Evolutionary conservation across 2,888 invertebrate genomes (phyloP).

Genomic region (Bruchidius siliquastri): DNA sequence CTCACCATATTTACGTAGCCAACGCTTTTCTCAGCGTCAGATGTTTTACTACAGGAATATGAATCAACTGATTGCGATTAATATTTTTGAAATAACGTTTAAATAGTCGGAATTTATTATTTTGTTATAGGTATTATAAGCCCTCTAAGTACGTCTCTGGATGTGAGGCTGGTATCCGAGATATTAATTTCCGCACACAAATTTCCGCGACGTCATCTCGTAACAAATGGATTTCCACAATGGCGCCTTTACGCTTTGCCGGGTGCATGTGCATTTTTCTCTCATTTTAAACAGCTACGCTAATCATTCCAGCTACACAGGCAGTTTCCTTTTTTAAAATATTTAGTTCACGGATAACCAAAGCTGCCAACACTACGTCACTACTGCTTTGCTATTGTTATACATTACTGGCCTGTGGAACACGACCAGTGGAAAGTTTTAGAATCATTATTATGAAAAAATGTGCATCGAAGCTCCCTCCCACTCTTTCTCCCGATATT

Average conservation of each 20-base stretch:
- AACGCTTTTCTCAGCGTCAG: too few relatives aligned
- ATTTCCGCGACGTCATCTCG: background rate
- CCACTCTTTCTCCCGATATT: too few relatives aligned
- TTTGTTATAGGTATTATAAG: too few relatives aligned
- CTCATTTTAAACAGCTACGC: background rate
- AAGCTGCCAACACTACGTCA: background rate
- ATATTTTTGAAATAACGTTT: too few relatives aligned
- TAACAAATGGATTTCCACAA: background rate
- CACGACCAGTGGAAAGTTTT: too few relatives aligned
- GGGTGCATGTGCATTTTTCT: background rate
- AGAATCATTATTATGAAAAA: too few relatives aligned
- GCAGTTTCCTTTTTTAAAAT: background rate
- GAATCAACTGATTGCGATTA: too few relatives aligned
- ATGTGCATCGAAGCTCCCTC: too few relatives aligned
- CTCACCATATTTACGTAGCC: too few relatives aligned
- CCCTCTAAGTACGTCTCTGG: background rate
- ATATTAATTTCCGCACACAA: background rate
- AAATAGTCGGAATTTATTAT: too few relatives aligned
- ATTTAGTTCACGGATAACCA: background rate
- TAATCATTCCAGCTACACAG: background rate
- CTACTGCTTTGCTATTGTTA: background rate
- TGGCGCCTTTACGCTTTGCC: background rate
- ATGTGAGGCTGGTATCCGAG: background rate
- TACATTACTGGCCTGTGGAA: too few relatives aligned
- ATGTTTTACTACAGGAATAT: too few relatives aligned